Evolutionary conservation across 1,140 invertebrate genomes (phyloP).

Genomic region (Fopius arisanus): DNA sequence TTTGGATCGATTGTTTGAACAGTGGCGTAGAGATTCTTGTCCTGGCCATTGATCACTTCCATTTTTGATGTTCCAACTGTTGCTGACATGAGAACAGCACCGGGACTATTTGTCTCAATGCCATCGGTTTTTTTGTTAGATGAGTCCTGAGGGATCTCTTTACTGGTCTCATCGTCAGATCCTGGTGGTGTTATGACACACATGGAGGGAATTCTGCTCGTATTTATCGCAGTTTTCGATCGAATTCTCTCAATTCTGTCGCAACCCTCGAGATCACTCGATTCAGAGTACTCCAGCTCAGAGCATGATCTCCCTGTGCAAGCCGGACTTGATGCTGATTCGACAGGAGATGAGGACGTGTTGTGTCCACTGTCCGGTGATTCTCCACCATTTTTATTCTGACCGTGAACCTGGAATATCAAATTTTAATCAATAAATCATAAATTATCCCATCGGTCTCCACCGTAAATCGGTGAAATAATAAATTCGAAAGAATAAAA

Average conservation of each 20-base stretch:
- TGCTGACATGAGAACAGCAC: constrained; percentile 55
- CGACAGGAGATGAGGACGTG: constrained; percentile 81
- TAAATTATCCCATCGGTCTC: too few relatives aligned
- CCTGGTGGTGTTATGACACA: constrained; percentile 89
- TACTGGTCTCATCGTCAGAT: constrained; percentile 79
- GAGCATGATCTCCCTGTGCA: constrained; percentile 74
- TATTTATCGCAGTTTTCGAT: constrained; percentile 86
- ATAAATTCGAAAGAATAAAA: too few relatives aligned
- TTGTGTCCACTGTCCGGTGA: constrained; percentile 83
- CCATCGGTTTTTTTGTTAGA: constrained; percentile 13
- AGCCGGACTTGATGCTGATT: constrained; percentile 74
- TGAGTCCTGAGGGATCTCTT: not conserved
- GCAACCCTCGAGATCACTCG: constrained; percentile 83
- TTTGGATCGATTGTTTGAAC: constrained; percentile 51
- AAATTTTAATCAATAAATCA: not conserved
- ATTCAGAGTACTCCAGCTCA: constrained; percentile 79
- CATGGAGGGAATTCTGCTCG: constrained; percentile 89
- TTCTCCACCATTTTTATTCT: constrained; percentile 70
- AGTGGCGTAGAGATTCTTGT: constrained; percentile 66
- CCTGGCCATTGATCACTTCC: constrained; percentile 65
- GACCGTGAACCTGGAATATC: constrained; percentile 66
- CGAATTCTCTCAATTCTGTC: constrained; percentile 85
- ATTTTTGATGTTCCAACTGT: constrained; percentile 63
- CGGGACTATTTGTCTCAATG: constrained; percentile 35
- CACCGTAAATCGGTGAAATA: too few relatives aligned